Base-by-base conservation (phyloP, 2,888 invertebrate genomes). In the Seladonia tumulorum region DNA sequence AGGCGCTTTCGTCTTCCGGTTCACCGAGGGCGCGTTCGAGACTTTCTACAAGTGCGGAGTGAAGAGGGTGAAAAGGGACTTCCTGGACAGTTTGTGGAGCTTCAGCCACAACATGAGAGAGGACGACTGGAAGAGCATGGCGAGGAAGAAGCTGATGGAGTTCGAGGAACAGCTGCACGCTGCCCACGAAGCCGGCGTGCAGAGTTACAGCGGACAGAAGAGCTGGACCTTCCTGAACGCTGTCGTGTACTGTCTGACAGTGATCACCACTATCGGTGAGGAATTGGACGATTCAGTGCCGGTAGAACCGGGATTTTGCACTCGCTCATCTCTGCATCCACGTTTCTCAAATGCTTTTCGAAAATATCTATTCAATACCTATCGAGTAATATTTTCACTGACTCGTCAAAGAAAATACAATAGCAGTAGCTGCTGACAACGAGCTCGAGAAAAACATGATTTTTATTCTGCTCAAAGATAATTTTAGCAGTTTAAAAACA, bases 181-280 rank as follows among this genome's bases (percentile, higher is more conserved):
- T 0, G 98, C 98, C 0, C 98, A 98, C 92, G 98, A 98, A 93
- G 97, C 98, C 39, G 98, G 98, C 0, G 96, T 98, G 85, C 97
- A 97, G 42, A 97, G 97, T 0, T 98, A 98, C 94, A 98, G 98
- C 87, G 98, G 98, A 3, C 97, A 97, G 93, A 97, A 97, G 93
- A 97, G 98, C 35, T 98, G 98, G 98, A 98, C 97, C 93, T 98
- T 98, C 94, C 96, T 98, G 94, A 98, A 98, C 94, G 97, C 98
- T 35, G 97, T 98, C 89, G 96, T 98, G 85, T 99, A 98, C 95
- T 98, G 98, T 94, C 96, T 98, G 95, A 98, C 98, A 89, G 96
- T 98, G 92, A 96, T 98, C 93, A 98, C 98, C 78, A 98, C 98
- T 73, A 98, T 98, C 95, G 98, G 98, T 98, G 97, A 97, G 97